phyloP scores from a whole-genome alignment of 2,113 vertebrate genomes.

The Anguilla japonica region DNA sequence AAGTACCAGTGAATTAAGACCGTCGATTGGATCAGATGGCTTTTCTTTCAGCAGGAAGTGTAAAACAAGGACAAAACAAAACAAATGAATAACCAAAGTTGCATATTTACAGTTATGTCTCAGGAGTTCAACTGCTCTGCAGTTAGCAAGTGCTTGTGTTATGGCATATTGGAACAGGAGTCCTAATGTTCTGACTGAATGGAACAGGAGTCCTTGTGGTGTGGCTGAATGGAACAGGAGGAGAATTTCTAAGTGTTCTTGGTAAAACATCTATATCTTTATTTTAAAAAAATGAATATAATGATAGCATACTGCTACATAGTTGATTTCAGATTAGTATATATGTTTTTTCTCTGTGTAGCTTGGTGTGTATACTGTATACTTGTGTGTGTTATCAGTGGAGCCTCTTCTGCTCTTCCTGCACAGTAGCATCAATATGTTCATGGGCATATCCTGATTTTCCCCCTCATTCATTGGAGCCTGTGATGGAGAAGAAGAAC shows the following conservation, averaged over 20 bases:
- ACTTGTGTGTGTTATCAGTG: not conserved
- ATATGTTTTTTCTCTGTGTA: not conserved
- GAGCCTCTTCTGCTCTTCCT: not conserved
- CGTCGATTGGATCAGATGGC: not conserved
- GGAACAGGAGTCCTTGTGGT: too few species aligned
- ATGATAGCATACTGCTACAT: too few species aligned
- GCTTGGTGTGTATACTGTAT: not conserved
- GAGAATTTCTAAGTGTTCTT: not conserved
- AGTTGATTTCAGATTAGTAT: not conserved
- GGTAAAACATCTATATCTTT: too few species aligned
- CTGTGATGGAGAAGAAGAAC: not conserved
- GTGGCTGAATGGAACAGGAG: not conserved
- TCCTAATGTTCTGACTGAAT: too few species aligned
- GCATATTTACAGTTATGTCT: not conserved
- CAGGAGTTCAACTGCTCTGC: not conserved
- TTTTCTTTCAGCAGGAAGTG: not conserved
- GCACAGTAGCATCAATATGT: not conserved
- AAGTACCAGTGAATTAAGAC: not conserved
- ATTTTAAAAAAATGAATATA: too few species aligned
- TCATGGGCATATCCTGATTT: not conserved
- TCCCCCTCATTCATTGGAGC: not conserved
- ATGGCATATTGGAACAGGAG: too few species aligned
- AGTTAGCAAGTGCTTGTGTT: not conserved
- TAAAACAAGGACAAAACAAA: not conserved
- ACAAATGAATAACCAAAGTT: not conserved